phyloP scores from a whole-genome alignment of 2,888 invertebrate species.

The Scaptodrosophila latifasciaeformis region DNA sequence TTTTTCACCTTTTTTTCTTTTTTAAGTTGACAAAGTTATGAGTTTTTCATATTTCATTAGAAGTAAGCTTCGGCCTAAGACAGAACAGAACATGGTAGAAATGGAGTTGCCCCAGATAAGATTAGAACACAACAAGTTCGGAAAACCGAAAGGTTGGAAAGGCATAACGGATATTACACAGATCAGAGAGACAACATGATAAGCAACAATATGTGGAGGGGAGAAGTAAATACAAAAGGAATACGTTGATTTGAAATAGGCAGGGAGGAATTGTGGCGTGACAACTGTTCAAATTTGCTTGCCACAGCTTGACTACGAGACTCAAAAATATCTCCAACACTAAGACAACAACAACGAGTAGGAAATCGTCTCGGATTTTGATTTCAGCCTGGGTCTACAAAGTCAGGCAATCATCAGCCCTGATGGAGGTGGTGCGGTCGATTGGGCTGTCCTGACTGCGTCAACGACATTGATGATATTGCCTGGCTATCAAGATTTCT shows the following conservation, averaged over 20 bases:
- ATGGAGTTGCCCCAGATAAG: no score
- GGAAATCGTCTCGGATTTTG: slow-evolving; percentile 1
- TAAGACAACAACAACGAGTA: background rate
- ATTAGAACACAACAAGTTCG: background rate
- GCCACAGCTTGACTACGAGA: background rate
- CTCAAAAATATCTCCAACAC: background rate
- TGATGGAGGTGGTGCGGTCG: background rate
- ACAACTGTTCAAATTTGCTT: background rate
- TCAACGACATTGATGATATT: slow-evolving; percentile 40
- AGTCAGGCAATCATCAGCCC: background rate
- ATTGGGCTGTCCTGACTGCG: slow-evolving; percentile 9
- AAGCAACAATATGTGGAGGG: background rate
- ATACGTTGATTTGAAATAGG: no score
- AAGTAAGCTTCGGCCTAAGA: no score
- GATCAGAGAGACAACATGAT: slow-evolving; percentile 10
- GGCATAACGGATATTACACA: slow-evolving; percentile 16
- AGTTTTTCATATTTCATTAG: no score
- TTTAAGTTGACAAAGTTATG: no score
- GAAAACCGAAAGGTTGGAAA: slow-evolving; percentile 13
- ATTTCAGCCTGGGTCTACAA: no score
- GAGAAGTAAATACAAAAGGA: no score
- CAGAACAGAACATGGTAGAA: no score
- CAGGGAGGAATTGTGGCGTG: background rate
- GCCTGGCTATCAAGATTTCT: slow-evolving; percentile 46
- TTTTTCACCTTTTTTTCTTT: slow-evolving; percentile 7